Conservation (phyloP, 1,140 invertebrate genomes). For the Leptinotarsa undecemlineata region DNA sequence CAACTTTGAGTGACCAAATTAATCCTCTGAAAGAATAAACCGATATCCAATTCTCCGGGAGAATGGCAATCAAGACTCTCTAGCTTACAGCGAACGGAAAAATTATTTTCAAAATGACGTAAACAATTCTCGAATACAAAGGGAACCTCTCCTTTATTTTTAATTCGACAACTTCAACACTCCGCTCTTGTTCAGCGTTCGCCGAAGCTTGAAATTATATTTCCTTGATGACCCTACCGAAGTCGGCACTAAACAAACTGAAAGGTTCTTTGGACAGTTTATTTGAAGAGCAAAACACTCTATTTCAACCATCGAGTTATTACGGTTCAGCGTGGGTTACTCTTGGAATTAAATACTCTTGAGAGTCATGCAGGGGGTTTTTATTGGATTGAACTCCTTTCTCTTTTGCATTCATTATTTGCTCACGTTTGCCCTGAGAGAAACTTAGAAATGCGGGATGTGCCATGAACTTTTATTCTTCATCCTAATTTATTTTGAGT, state of each 20-base stretch:
- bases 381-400: background rate
- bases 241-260: constrained; percentile 13
- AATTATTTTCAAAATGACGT: background rate
- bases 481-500: no score
- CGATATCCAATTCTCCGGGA: background rate
- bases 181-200: background rate
- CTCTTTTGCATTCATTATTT: constrained; percentile 4
- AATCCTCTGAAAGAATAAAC: background rate
- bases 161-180: constrained; percentile 8
- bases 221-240: constrained; percentile 12
- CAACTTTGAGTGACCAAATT: background rate
- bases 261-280: constrained; percentile 11
- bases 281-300: constrained; percentile 12
- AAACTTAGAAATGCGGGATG: background rate
- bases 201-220: constrained; percentile 15
- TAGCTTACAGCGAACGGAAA: background rate
- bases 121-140: constrained; percentile 8
- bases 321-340: constrained; percentile 9
- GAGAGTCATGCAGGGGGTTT: background rate
- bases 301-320: constrained; percentile 13
- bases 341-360: constrained; percentile 19
- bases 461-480: background rate
- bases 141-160: background rate
- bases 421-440: background rate
- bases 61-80: background rate